These are phyloP conservation scores for Sphaerophoria taeniata DNA, from an alignment of 2,888 invertebrate genomes.

Conservation along the genomic window DNA sequence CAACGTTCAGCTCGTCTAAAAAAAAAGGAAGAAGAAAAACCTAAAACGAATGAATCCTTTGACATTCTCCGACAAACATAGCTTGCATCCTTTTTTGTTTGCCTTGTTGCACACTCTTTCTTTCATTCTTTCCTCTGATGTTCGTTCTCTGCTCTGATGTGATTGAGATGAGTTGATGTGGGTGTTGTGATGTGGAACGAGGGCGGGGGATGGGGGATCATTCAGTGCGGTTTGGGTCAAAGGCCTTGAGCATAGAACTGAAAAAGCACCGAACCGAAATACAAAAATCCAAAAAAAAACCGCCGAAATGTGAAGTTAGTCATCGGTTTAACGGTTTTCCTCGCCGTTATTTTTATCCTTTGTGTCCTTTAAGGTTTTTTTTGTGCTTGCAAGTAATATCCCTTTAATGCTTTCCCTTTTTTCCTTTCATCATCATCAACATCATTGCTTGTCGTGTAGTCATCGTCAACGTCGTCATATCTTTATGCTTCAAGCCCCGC, in stretches of 20 bases:
- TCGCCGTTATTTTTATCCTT: constrained; percentile 22
- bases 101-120: constrained; percentile 36
- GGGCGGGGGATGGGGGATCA: not conserved
- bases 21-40: constrained; percentile 10
- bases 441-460: not conserved
- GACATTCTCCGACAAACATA: constrained; percentile 58
- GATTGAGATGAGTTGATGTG: constrained; percentile 8
- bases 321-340: constrained; percentile 25
- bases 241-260: constrained; percentile 52
- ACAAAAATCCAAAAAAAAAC: constrained; percentile 1
- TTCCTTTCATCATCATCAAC: not conserved
- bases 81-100: constrained; percentile 49
- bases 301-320: constrained; percentile 58
- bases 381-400: constrained; percentile 22
- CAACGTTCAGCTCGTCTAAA: constrained; percentile 57
- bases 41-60: constrained; percentile 53
- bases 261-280: constrained; percentile 9
- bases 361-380: constrained; percentile 36
- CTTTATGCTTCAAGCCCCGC: constrained; percentile 25
- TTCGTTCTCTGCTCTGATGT: not conserved
- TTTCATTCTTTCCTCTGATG: not conserved
- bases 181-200: constrained; percentile 6
- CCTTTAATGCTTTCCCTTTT: constrained; percentile 50
- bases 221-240: constrained; percentile 56
- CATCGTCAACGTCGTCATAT: constrained; percentile 15